Evolutionary conservation across 2,113 vertebrate genomes (phyloP).

Genomic region (Zonotrichia leucophrys): DNA sequence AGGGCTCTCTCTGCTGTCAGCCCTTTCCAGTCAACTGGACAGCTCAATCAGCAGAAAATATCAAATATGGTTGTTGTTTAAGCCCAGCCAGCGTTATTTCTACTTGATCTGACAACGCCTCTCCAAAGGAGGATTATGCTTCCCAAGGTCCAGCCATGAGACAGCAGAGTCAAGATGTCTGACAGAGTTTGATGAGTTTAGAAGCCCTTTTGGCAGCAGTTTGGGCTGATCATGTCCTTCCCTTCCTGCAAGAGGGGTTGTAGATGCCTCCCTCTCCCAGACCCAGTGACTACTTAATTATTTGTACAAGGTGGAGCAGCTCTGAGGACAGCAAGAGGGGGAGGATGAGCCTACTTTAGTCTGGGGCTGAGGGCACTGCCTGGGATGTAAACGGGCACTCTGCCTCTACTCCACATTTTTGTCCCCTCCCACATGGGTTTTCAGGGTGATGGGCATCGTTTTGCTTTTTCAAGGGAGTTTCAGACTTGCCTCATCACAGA

Average conservation of each 20-base stretch:
- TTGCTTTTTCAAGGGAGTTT: neutral
- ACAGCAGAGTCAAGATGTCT: neutral
- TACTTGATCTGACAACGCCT: neutral
- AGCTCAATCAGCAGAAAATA: conserved; percentile 65
- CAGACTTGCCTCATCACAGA: neutral
- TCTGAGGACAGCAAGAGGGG: neutral
- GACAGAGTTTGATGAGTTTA: conserved; percentile 1
- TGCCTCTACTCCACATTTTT: neutral
- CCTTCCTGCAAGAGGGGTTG: neutral
- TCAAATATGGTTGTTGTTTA: conserved; percentile 46
- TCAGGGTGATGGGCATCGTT: neutral
- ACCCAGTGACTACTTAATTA: neutral
- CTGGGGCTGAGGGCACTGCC: neutral
- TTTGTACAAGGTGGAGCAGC: neutral
- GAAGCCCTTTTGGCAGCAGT: neutral
- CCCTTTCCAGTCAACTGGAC: conserved; percentile 82
- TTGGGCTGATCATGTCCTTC: neutral
- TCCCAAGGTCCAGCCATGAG: neutral
- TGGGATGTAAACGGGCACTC: neutral
- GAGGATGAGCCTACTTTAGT: rapidly evolving
- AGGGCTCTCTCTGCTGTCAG: conserved; percentile 77
- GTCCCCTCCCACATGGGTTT: neutral
- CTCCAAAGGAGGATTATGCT: conserved; percentile 15
- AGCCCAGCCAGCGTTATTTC: neutral
- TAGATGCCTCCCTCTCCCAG: neutral